A percentile compares a stretch with the other conserved stretches of the same genome.
These are phyloP conservation scores for honey bee (Apis mellifera) DNA, from an alignment of 1,140 invertebrate genomes.

Conservation along the genomic window DNA sequence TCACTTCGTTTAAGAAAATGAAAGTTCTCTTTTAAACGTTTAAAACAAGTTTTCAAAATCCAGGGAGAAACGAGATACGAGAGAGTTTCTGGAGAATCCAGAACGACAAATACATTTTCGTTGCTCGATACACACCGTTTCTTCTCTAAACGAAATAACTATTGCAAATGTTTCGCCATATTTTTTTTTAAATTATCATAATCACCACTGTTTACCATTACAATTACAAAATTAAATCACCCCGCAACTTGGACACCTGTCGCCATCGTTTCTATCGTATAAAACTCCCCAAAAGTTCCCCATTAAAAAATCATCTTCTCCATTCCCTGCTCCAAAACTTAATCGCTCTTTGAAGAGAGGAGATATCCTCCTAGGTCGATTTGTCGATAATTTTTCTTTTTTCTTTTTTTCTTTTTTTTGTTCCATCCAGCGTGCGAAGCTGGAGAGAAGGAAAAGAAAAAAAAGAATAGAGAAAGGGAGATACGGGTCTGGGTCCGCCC, in stretches of 20 bases:
- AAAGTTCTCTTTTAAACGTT: neutral
- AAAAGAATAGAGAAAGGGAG: neutral
- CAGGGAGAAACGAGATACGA: too few relatives aligned
- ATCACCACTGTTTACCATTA: too few relatives aligned
- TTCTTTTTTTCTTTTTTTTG: slow-evolving; percentile 22
- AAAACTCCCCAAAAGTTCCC: neutral
- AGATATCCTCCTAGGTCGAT: slow-evolving; percentile 56
- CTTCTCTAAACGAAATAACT: too few relatives aligned
- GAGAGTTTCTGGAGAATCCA: too few relatives aligned
- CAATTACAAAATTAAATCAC: neutral
- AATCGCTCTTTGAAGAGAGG: slow-evolving; percentile 47
- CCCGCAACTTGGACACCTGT: neutral
- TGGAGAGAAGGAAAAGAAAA: neutral
- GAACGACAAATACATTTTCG: too few relatives aligned
- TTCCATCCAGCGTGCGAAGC: slow-evolving; percentile 18
- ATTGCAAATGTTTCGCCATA: too few relatives aligned
- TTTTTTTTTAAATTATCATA: neutral
- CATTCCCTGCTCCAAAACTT: slow-evolving; percentile 32
- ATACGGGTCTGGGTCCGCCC: slow-evolving; percentile 7
- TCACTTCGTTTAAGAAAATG: neutral
- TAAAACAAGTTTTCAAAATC: too few relatives aligned
- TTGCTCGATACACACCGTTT: too few relatives aligned
- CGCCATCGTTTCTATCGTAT: neutral
- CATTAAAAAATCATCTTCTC: slow-evolving; percentile 43
- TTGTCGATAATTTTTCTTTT: slow-evolving; percentile 61